phyloP scores from a whole-genome alignment of 2,797 vertebrate genomes.

The Protosalanx chinensis region DNA sequence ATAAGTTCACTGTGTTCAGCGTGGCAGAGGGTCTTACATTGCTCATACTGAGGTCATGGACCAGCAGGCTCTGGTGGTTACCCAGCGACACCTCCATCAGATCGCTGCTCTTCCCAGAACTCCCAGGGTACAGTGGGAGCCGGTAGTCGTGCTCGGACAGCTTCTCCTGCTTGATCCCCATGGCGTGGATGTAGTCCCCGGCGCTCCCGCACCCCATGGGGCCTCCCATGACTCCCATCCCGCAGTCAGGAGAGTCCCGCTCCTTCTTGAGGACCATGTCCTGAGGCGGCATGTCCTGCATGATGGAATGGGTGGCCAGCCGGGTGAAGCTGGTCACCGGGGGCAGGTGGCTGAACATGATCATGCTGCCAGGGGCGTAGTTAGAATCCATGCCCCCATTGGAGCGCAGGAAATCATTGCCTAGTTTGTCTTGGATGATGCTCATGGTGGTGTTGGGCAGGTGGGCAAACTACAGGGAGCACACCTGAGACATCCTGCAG shows the following conservation, averaged over 20 bases:
- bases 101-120: conserved; percentile 61
- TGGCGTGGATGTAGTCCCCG: conserved; percentile 73
- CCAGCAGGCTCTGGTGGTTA: conserved; percentile 78
- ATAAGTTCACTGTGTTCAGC: too few relatives aligned
- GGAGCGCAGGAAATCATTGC: conserved; percentile 85
- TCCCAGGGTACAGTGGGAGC: conserved; percentile 71
- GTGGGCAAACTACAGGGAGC: conserved; percentile 61
- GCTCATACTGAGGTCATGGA: conserved; percentile 84
- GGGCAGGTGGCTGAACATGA: conserved; percentile 97
- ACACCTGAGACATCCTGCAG: conserved; percentile 66
- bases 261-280: conserved; percentile 97
- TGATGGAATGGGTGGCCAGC: conserved; percentile 82
- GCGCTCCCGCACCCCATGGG: conserved; percentile 47
- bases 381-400: conserved; percentile 88
- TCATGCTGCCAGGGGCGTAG: conserved; percentile 84
- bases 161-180: conserved; percentile 96
- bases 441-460: conserved; percentile 70
- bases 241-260: conserved; percentile 81
- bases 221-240: conserved; percentile 32
- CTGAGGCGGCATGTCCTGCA: conserved; percentile 75
- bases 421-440: conserved; percentile 86
- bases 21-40: conserved; percentile 56
- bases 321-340: conserved; percentile 96
- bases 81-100: conserved; percentile 72
- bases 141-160: conserved; percentile 85